These are phyloP conservation scores for Holotrichia oblita DNA, from an alignment of 1,140 invertebrate species.

Conservation along the genomic window DNA sequence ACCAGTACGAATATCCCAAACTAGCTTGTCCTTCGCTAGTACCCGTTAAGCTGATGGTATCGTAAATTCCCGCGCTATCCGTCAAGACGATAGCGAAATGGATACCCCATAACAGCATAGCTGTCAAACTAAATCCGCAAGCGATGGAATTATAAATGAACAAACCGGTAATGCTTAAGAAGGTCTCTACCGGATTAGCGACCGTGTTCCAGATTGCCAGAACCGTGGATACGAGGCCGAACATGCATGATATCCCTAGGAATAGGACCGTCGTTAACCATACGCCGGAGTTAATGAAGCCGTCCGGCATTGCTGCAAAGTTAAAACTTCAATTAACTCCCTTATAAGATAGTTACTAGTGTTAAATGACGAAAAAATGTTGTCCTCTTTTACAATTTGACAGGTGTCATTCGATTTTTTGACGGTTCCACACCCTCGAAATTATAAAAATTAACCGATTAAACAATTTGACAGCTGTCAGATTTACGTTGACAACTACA, in stretches of 20 bases:
- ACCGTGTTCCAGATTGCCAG: not conserved
- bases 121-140: not conserved
- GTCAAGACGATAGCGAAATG: not conserved
- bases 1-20: slow-evolving; percentile 34
- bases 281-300: not conserved
- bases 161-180: not conserved
- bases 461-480: no score
- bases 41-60: not conserved
- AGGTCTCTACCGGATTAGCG: not conserved
- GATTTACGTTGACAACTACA: no score
- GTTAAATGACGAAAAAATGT: not conserved
- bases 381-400: no score
- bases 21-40: not conserved
- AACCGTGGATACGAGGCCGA: not conserved
- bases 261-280: slow-evolving; percentile 33
- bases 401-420: no score
- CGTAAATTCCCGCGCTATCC: not conserved
- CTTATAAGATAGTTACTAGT: no score
- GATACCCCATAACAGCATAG: not conserved
- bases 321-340: no score
- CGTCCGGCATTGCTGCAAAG: not conserved
- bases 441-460: no score
- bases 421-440: no score
- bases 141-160: slow-evolving; percentile 18
- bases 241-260: not conserved